Evolutionary conservation across 2,113 vertebrate species (phyloP), one percentile per base, ranked within the genome.

Genomic region (Nycticorax nycticorax): DNA sequence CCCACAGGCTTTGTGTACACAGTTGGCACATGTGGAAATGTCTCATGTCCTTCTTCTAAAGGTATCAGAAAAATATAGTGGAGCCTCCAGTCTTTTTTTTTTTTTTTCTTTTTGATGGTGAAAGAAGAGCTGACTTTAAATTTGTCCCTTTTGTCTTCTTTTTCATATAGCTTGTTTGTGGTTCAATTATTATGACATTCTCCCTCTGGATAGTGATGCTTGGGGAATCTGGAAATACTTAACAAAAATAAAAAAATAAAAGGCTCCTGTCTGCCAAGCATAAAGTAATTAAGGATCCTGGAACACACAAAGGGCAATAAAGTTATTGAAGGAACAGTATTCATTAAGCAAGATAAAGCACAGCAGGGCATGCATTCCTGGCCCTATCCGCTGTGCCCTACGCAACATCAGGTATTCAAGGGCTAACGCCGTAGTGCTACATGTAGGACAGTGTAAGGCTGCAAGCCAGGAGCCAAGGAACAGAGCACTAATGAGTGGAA

Each of bases 231-330:
- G 89, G 66, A 95, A 91, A 96, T 52, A 67, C 91, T 96, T 93
- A 88, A 80, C 39, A 64, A 63, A 95, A 71, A 88, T 8, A 77
- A 60, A 68, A 55, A 68, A 93, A 73, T 21, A 45, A 87, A 87
- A 93, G 30, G 41, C 84, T 78, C 28, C 77, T 67, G 43, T 89
- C 76, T 96, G 94, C 96, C 91, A 96, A 96, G 90, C 71, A 85
- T 56, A 97, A 96, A 96, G 89, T 91, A 96, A 95, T 96, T 97
- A 96, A 94, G 89, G 72, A 81, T 66, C 85, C 66, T 91, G 89
- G 83, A 97, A 78, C 48, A 43, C 15, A 45, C n/a, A 67, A 85
- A 91, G 74, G 52, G 88, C 91, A 94, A 93, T 95, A 78, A 95
- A 95, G 90, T 94, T 96, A 67, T 33, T 69, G 91, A 94, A 92